Base-by-base conservation (phyloP, 1,140 invertebrate genomes). In the Plodia interpunctella region DNA sequence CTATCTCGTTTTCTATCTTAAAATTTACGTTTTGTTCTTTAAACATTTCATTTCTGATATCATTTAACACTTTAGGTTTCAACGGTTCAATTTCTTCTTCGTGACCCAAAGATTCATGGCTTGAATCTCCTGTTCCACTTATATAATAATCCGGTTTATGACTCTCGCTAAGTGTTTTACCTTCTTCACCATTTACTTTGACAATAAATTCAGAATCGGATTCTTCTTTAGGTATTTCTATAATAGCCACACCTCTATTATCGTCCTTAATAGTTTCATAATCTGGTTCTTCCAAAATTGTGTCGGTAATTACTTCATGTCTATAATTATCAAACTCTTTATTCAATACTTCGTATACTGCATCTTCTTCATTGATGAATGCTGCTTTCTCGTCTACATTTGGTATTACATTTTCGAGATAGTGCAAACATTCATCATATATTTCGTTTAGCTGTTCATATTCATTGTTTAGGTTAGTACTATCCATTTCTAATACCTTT, bases 341-440 rank as follows among this genome's bases (percentile, higher is more conserved):
- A 19, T 67, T 59, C 17, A 74, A 62, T 17, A 15, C 44, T 13
- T 62, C 50, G 25, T 70, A 59, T 55, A 59, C 20, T 17, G 38
- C 38, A 19, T 58, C n/a, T 54, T 63, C 13, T 54, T 63, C 13
- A 49, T 50, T n/a, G 15, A 44, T 44, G 13, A 44, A 17, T 44
- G 38, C 1, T 13, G 17, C 2, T 21, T 25, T 53, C 19, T 53
- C 51, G 6, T 21, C 21, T 2, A 9, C 30, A 55, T 65, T 13
- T 44, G 49, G 11, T 38, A 15, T 67, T 52, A 55, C 63, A 20
- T 72, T 70, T 56, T 80, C 72, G 32, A 88, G 71, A 68, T 87
- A 88, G 55, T 66, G 72, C 5, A 88, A 56, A 66, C 86, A 88
- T 66, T 88, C 86, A 17, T 88, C 83, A 58, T 88, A 88, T 0